Evolutionary conservation across 2,888 invertebrate genomes (phyloP).

Genomic region (Scaptomyza parva): DNA sequence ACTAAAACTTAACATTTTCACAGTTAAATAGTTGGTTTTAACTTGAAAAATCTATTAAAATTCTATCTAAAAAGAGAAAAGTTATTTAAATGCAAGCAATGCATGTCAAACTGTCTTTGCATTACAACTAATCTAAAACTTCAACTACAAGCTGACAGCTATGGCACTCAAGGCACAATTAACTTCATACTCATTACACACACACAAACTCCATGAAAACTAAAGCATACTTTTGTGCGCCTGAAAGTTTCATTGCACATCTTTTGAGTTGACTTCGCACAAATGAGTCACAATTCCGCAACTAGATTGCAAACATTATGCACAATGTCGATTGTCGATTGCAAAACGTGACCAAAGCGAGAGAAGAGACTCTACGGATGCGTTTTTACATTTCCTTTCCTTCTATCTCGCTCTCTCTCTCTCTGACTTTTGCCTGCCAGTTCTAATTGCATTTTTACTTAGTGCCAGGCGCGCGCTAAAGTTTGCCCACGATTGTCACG

Average conservation of each 20-base stretch:
- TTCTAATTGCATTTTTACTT: slow-evolving; percentile 77
- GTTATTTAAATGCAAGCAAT: not conserved
- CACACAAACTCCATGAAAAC: not conserved
- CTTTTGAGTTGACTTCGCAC: not conserved
- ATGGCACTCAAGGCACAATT: not conserved
- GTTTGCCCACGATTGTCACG: slow-evolving; percentile 45
- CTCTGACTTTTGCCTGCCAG: slow-evolving; percentile 48
- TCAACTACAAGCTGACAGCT: not conserved
- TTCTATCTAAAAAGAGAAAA: too few species aligned
- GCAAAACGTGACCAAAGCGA: slow-evolving; percentile 52
- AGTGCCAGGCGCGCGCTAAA: slow-evolving; percentile 53
- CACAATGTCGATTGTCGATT: slow-evolving; percentile 42
- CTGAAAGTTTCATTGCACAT: not conserved
- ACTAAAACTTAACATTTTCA: too few species aligned
- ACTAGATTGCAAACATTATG: slow-evolving; percentile 56
- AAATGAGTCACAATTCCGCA: slow-evolving; percentile 22
- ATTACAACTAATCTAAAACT: not conserved
- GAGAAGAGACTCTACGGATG: too few species aligned
- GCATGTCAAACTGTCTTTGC: not conserved
- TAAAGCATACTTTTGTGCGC: slow-evolving; percentile 18
- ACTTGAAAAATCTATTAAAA: too few species aligned
- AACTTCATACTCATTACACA: not conserved
- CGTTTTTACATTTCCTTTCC: slow-evolving; percentile 46
- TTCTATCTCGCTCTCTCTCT: not conserved
- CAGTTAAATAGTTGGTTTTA: too few species aligned